Percentiles rank a stretch among this genome's conserved stretches.
Conservation (phyloP, 2,113 vertebrate species). For the Tragelaphus strepsiceros region DNA sequence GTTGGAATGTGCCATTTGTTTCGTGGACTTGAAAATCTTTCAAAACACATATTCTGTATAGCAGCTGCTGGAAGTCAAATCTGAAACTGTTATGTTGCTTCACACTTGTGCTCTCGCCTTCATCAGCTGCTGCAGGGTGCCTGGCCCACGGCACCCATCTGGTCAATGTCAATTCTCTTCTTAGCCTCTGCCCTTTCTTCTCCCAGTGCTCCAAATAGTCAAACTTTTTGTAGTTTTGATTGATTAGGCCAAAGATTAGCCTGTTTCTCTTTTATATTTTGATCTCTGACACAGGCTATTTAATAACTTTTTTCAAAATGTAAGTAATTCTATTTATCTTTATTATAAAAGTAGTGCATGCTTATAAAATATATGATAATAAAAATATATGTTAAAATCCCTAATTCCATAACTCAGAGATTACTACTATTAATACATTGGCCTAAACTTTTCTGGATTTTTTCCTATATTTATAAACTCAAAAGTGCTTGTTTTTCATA, state of each 20-base stretch:
- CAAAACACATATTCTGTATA: neutral
- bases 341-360: neutral
- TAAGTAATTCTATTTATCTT: neutral
- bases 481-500: neutral
- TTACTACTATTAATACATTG: neutral
- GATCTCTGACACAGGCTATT: neutral
- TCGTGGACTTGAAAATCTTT: no score
- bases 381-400: neutral
- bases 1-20: neutral
- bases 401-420: neutral
- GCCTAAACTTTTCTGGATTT: neutral
- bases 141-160: neutral
- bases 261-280: neutral
- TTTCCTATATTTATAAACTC: neutral
- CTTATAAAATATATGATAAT: neutral
- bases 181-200: neutral
- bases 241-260: neutral
- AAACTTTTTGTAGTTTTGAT: neutral
- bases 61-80: neutral
- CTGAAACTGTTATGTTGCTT: neutral
- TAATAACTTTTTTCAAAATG: neutral
- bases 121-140: neutral
- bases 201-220: neutral
- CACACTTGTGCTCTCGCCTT: neutral
- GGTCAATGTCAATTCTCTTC: neutral